Conservation (phyloP, 2,888 invertebrate species). For the Idaea dimidiata region DNA sequence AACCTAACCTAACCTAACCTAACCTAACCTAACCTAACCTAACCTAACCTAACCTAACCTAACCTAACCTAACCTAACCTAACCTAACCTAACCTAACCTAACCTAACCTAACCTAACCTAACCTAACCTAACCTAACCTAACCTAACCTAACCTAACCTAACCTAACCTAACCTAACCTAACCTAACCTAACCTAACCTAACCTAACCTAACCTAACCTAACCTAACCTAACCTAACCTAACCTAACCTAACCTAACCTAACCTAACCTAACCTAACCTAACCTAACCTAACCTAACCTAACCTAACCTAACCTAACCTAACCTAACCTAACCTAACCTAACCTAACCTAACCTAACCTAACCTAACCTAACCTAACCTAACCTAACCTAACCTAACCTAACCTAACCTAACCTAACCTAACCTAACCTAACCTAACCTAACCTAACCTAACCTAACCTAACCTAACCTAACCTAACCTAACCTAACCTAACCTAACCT, state of each 20-base stretch:
- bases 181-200: slow-evolving; percentile 17
- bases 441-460: slow-evolving; percentile 9
- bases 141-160: slow-evolving; percentile 17
- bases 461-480: slow-evolving; percentile 9
- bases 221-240: slow-evolving; percentile 20
- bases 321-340: slow-evolving; percentile 16
- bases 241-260: slow-evolving; percentile 20
- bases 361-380: slow-evolving; percentile 16
- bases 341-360: slow-evolving; percentile 16
- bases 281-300: slow-evolving; percentile 21
- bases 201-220: slow-evolving; percentile 17
- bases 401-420: slow-evolving; percentile 14
- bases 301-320: slow-evolving; percentile 10
- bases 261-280: slow-evolving; percentile 20
- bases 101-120: slow-evolving; percentile 8
- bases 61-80: slow-evolving; percentile 17
- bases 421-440: slow-evolving; percentile 9
- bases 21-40: slow-evolving; percentile 16
- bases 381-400: slow-evolving; percentile 16
- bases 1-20: slow-evolving; percentile 1
- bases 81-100: slow-evolving; percentile 17
- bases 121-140: slow-evolving; percentile 16
- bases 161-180: slow-evolving; percentile 17
- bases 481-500: slow-evolving; percentile 9
- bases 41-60: slow-evolving; percentile 17